Base-by-base conservation (phyloP, 2,888 invertebrate species). In the Chloroclysta siterata region DNA sequence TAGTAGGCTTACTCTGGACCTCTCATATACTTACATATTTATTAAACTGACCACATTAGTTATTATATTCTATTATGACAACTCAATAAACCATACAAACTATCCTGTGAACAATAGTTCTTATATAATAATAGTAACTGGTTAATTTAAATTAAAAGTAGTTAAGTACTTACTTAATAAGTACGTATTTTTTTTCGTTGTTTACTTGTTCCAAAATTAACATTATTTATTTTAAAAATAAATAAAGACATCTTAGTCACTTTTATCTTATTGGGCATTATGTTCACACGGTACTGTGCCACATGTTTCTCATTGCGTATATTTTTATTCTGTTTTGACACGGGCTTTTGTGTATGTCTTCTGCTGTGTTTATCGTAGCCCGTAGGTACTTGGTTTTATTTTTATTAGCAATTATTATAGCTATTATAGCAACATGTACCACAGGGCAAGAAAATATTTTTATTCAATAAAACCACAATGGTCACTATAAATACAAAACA, bases 241-340 rank as follows among this genome's bases (percentile, higher is more conserved):
- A 63, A 66, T 64, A 67, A 67, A 51, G 56, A 63, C 53, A 53
- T 70, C 81, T 81, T 83, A 86, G 83, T 85, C 71, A 81, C 75
- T 82, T 81, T 82, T 83, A 82, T 86, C 82, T 75, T 72, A 82
- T 81, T 83, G 77, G 74, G 72, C 81, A 85, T 83, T 82, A 84
- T 81, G 82, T 91, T 92, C 92, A 89, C 91, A 92, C 91, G 91
- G 84, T 82, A 77, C 73, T 69, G 69, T 66, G 80, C 89, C 92
- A 91, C 86, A 91, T 91, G 91, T 89, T 89, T 85, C 85, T 85
- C 84, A 85, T 81, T 83, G 87, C 85, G 82, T 79, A 77, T 86
- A 85, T 84, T 86, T 90, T 88, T 88, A 77, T 84, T 82, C 81
- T 84, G 84, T 79, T 84, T 84, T 78, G 72, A 77, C 75, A 80